Evolutionary conservation across 1,140 invertebrate species (phyloP).

Genomic region (Drosophila punjabiensis): DNA sequence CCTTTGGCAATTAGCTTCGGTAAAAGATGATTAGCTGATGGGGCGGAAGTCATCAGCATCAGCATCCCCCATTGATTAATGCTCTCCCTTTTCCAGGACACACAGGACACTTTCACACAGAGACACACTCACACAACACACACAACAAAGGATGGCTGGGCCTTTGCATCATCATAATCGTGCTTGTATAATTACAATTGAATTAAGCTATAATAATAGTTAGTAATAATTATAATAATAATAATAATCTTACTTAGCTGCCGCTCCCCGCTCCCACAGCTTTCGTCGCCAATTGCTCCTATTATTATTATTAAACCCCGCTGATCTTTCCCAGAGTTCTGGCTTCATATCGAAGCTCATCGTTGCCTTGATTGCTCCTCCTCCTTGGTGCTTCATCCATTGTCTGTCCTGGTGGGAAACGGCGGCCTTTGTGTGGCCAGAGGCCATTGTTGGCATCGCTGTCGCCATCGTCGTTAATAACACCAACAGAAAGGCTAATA

Average conservation of each 20-base stretch:
- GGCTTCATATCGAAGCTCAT: conserved; percentile 9
- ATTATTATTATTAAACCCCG: conserved; percentile 12
- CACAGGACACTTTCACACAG: not conserved
- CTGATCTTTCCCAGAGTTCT: conserved; percentile 17
- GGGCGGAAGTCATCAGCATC: not conserved
- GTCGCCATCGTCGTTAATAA: conserved; percentile 43
- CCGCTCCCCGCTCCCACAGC: conserved; percentile 25
- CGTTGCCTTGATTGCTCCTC: not conserved
- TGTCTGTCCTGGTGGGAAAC: conserved; percentile 4
- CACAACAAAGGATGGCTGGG: not conserved
- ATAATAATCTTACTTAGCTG: conserved; percentile 47
- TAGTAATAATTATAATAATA: conserved; percentile 47
- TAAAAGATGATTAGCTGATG: conserved; percentile 38
- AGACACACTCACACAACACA: not conserved
- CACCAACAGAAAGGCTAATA: conserved; percentile 64
- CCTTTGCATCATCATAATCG: conserved; percentile 42
- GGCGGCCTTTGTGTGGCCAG: conserved; percentile 25
- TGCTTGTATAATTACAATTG: conserved; percentile 72
- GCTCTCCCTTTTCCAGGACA: conserved; percentile 26
- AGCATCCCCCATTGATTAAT: conserved; percentile 46
- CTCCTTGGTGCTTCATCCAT: conserved; percentile 15
- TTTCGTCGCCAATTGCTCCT: conserved; percentile 28
- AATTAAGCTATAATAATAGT: conserved; percentile 72
- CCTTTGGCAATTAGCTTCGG: conserved; percentile 37
- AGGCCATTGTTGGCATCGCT: conserved; percentile 13